These are phyloP conservation scores for Perca flavescens DNA, from an alignment of 2,113 vertebrate species.

Conservation along the genomic window DNA sequence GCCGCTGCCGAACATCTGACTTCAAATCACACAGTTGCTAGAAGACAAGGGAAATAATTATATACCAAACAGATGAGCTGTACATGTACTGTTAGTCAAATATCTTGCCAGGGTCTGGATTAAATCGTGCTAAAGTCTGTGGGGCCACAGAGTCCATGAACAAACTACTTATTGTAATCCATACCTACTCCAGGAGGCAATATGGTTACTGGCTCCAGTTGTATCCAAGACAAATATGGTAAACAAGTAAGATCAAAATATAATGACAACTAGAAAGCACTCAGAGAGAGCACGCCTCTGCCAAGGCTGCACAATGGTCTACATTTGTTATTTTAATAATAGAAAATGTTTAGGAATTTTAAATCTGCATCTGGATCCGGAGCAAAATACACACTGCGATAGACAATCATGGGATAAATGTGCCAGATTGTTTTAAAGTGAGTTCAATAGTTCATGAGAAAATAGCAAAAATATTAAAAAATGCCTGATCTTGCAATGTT, in stretches of 20 bases:
- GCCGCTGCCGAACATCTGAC: conserved; percentile 2
- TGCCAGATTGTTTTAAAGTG: background rate
- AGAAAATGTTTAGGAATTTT: conserved; percentile 45
- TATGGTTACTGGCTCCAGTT: conserved; percentile 15
- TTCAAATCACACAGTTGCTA: conserved; percentile 7
- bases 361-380: conserved; percentile 41
- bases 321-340: conserved; percentile 46
- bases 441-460: conserved; percentile 30
- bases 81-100: background rate
- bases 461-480: conserved; percentile 9
- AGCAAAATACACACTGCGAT: conserved; percentile 33
- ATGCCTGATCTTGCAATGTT: background rate
- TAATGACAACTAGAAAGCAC: conserved; percentile 17
- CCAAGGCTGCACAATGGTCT: conserved; percentile 26
- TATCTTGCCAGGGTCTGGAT: conserved; percentile 32
- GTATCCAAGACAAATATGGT: conserved; percentile 56
- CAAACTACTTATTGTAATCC: conserved; percentile 32
- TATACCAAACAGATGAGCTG: conserved; percentile 29
- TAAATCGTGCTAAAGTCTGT: conserved; percentile 17
- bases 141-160: conserved; percentile 15
- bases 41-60: conserved; percentile 40
- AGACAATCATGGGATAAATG: conserved; percentile 22
- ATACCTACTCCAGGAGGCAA: conserved; percentile 41
- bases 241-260: conserved; percentile 49
- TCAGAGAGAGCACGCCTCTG: background rate